Conservation (phyloP, 2,113 vertebrate species). For the Xenopus borealis region DNA sequence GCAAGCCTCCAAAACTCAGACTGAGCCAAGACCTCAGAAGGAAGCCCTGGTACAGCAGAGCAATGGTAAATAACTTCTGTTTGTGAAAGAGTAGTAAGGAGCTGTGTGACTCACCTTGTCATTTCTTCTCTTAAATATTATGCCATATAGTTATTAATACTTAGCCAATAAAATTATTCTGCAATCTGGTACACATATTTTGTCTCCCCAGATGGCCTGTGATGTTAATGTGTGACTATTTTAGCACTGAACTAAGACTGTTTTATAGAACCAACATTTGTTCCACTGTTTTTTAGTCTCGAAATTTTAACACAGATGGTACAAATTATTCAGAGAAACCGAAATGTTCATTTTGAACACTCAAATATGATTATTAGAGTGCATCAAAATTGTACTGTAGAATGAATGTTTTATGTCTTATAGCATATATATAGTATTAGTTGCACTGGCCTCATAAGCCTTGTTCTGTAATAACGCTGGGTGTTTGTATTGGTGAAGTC, state of each 20-base stretch:
- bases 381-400: slow-evolving; percentile 60
- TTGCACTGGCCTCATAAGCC: too few relatives aligned
- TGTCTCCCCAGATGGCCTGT: slow-evolving; percentile 82
- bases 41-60: neutral
- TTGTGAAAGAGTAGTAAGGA: slow-evolving; percentile 53
- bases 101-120: slow-evolving; percentile 69
- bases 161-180: slow-evolving; percentile 79
- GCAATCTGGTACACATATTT: slow-evolving; percentile 78
- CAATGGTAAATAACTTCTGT: slow-evolving; percentile 25
- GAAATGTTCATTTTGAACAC: slow-evolving; percentile 81
- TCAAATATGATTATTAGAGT: slow-evolving; percentile 80
- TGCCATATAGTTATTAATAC: slow-evolving; percentile 79
- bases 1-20: neutral
- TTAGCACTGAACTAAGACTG: slow-evolving; percentile 82
- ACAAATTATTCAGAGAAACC: slow-evolving; percentile 80
- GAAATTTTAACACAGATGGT: slow-evolving; percentile 84
- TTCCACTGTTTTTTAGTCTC: slow-evolving; percentile 76
- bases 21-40: neutral
- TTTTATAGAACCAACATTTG: slow-evolving; percentile 84
- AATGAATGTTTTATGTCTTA: neutral
- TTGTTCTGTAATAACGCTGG: neutral
- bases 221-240: slow-evolving; percentile 83
- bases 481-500: slow-evolving; percentile 24
- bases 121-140: slow-evolving; percentile 76
- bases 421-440: neutral